phyloP scores from a whole-genome alignment of 2,113 vertebrate genomes.

The Pelecanus crispus region DNA sequence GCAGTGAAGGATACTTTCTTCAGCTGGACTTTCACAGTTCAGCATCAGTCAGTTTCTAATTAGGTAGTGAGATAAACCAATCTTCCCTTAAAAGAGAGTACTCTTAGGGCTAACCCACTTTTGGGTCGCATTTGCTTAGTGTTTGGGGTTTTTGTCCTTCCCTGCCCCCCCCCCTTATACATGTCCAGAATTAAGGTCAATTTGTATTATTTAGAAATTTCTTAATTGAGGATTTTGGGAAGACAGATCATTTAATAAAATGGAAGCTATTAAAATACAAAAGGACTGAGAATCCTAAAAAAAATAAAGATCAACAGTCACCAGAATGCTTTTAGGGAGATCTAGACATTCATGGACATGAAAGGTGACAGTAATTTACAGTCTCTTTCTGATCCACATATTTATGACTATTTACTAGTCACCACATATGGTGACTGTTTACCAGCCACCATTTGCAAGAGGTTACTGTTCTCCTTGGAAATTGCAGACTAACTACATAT shows the following conservation, averaged over 20 bases:
- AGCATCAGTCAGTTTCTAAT: neutral
- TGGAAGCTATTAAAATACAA: neutral
- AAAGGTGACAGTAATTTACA: neutral
- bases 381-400: neutral
- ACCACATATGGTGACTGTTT: neutral
- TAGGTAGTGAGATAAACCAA: neutral
- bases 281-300: neutral
- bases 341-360: neutral
- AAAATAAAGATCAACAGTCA: neutral
- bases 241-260: neutral
- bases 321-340: neutral
- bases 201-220: neutral
- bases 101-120: neutral
- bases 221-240: neutral
- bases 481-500: neutral
- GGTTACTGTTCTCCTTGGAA: neutral
- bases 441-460: neutral
- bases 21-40: neutral
- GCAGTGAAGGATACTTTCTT: neutral
- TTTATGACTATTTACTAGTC: neutral
- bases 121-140: neutral
- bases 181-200: neutral
- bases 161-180: no score
- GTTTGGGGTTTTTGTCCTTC: rapidly evolving
- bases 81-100: neutral